These are phyloP conservation scores for Drosophila maculinotata DNA, from an alignment of 2,888 invertebrate genomes.

Conservation along the genomic window DNA sequence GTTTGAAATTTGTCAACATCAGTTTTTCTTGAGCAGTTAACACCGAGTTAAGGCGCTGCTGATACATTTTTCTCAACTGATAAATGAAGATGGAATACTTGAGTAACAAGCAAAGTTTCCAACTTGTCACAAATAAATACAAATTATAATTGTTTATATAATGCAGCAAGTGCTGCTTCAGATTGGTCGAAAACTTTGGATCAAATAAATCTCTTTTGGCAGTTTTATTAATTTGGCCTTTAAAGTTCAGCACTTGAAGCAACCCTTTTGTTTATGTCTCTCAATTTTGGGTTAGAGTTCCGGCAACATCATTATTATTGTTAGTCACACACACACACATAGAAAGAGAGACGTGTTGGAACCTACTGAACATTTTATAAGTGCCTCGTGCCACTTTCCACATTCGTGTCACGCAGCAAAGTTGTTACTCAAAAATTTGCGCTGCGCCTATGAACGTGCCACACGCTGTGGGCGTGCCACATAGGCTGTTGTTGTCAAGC, in stretches of 20 bases:
- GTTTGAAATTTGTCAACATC: constrained; percentile 71
- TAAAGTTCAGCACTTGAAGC: neutral
- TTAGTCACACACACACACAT: constrained; percentile 7
- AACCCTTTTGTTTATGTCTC: constrained; percentile 26
- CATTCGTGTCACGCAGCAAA: constrained; percentile 71
- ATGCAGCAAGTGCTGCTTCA: neutral
- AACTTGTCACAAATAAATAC: constrained; percentile 18
- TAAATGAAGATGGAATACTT: constrained; percentile 60
- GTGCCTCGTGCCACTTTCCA: constrained; percentile 49
- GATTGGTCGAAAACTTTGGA: neutral
- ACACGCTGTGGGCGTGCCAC: constrained; percentile 45
- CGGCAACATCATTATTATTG: constrained; percentile 13
- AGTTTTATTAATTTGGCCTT: neutral
- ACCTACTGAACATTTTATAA: constrained; percentile 53
- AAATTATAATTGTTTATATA: constrained; percentile 18
- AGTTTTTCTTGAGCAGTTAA: constrained; percentile 55
- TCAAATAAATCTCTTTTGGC: neutral
- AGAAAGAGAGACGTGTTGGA: constrained; percentile 20
- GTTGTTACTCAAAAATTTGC: constrained; percentile 72
- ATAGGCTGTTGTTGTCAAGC: neutral
- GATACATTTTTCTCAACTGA: constrained; percentile 58
- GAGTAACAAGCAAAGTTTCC: constrained; percentile 8
- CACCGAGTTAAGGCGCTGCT: constrained; percentile 56
- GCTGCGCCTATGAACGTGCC: constrained; percentile 64
- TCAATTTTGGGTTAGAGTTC: constrained; percentile 10